Percentiles rank a stretch among this genome's conserved stretches.
Conservation (phyloP, 2,113 vertebrate genomes). For the Campylorhamphus procurvoides region DNA sequence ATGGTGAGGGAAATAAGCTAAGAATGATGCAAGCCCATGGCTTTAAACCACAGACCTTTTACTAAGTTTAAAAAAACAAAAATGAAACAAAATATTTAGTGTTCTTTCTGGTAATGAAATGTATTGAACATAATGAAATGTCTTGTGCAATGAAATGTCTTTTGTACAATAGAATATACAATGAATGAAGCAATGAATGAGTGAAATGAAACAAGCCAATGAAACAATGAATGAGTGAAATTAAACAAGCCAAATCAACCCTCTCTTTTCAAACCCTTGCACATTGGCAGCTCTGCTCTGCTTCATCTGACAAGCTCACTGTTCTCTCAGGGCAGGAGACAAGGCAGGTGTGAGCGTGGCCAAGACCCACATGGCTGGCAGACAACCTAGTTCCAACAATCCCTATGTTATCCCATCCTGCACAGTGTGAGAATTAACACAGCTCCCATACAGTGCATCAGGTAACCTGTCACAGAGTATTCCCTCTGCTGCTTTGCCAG, state of each 20-base stretch:
- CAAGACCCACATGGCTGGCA: background rate
- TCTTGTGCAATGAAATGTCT: background rate
- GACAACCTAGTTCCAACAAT: background rate
- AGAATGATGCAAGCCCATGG: background rate
- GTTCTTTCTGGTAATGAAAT: conserved; percentile 30
- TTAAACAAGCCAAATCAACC: background rate
- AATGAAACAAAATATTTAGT: background rate
- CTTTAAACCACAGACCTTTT: background rate
- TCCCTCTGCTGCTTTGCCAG: background rate
- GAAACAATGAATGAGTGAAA: background rate
- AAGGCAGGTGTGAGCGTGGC: background rate
- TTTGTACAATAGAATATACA: background rate
- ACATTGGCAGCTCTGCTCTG: background rate
- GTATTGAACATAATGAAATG: background rate
- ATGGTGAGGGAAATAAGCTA: background rate
- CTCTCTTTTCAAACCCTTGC: background rate
- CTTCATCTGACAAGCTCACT: background rate
- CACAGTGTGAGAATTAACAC: background rate
- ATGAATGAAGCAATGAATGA: background rate
- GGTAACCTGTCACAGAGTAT: background rate
- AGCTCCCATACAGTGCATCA: background rate
- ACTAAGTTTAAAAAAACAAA: background rate
- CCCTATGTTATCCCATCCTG: background rate
- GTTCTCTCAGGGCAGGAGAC: background rate
- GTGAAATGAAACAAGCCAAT: background rate